phyloP scores from a whole-genome alignment of 2,797 vertebrate genomes.

The Ispidina lecontei region DNA sequence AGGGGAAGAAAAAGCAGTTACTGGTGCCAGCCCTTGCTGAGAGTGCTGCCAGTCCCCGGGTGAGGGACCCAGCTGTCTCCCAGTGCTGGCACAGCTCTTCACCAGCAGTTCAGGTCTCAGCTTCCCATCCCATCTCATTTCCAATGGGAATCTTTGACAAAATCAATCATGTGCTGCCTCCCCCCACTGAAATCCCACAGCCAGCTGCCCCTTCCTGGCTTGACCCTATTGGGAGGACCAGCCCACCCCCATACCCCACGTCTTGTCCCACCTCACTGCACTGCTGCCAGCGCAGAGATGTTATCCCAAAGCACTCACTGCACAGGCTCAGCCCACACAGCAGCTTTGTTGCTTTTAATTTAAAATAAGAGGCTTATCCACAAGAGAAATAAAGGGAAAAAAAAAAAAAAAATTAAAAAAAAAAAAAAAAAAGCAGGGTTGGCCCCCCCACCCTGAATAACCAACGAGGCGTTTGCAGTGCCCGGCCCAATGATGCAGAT shows the following conservation, averaged over 20 bases:
- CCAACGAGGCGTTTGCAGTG: accelerated
- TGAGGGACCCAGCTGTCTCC: background rate
- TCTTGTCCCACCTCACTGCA: background rate
- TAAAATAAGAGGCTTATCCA: slow-evolving; percentile 26
- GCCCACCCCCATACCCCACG: background rate
- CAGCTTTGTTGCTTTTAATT: slow-evolving; percentile 37
- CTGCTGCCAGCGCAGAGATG: background rate
- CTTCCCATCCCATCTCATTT: background rate
- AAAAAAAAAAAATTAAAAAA: background rate
- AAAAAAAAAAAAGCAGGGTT: background rate
- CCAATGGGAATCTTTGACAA: background rate
- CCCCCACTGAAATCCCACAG: background rate
- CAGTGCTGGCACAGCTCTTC: background rate
- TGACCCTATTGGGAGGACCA: background rate
- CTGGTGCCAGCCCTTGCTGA: background rate
- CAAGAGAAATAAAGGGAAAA: background rate
- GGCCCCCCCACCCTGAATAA: background rate
- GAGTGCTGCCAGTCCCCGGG: background rate
- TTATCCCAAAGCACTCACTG: background rate
- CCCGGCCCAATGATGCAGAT: accelerated
- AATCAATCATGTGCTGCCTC: too few species aligned
- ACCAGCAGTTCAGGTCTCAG: background rate
- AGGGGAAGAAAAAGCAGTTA: background rate
- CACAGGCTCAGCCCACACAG: background rate
- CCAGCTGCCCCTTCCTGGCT: background rate